Base-by-base conservation (phyloP, 2,113 vertebrate species). In the Vireo altiloquus region DNA sequence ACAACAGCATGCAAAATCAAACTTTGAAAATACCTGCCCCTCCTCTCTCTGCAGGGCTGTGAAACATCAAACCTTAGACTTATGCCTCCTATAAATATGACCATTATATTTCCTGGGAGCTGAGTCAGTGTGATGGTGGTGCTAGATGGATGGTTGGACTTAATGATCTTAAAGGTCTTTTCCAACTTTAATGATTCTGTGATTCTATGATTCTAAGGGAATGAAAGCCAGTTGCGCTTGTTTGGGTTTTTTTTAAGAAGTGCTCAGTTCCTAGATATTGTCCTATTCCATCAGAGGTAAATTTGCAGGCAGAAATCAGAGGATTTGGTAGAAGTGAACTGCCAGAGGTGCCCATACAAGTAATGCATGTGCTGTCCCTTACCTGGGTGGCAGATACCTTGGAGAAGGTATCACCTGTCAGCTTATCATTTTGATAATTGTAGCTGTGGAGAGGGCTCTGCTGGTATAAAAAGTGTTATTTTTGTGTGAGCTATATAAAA, bases 321-420 rank as follows among this genome's bases (percentile, higher is more conserved):
- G 50, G n/a, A 78, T 3, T 1, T 35, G 19, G 33, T n/a, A 42
- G 65, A 74, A 77, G 11, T 18, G 74, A 84, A 25, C 49, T 64
- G 39, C 23, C 21, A 76, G 28, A 85, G 11, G 37, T 85, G 65
- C 42, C 49, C 30, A 13, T 24, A 47, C 8, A 66, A 30, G 39
- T 66, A 40, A 77, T 0, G 0, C 4, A 0, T 49, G 44, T 57
- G 37, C 60, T 11, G 21, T 59, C 11, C 50, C 63, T 88, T 77
- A 31, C 13, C 50, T 63, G 23, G 30, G 18, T 70, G 47, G 39
- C 28, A 30, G 47, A 70, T 75, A 42, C 49, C 69, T 79, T 28
- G 61, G 53, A 68, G 61, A 79, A 60, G 74, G 61, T 33, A 60
- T 68, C n/a, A 0, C 0, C 23, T 75, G 33, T 42, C 64, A 70